Percentiles rank a stretch among this genome's conserved stretches.
Evolutionary conservation across 1,140 invertebrate species (phyloP).

Genomic region (Limonius californicus): DNA sequence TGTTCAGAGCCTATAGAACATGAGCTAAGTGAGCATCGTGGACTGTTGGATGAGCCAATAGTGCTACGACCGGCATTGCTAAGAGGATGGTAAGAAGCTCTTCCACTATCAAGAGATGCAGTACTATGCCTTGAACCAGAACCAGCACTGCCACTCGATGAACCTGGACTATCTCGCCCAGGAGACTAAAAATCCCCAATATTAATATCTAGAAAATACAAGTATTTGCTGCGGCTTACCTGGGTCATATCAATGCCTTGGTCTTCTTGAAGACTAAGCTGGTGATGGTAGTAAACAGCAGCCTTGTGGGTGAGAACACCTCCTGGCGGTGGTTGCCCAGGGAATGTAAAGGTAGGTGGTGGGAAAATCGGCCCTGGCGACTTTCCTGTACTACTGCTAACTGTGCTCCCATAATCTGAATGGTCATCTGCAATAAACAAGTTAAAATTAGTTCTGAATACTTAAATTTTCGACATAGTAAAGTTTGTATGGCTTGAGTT

Average conservation of each 20-base stretch:
- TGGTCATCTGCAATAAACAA: slow-evolving; percentile 57
- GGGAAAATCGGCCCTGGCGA: slow-evolving; percentile 54
- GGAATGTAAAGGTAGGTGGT: slow-evolving; percentile 52
- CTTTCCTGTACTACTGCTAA: slow-evolving; percentile 54
- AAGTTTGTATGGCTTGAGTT: no score
- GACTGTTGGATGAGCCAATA: slow-evolving; percentile 45
- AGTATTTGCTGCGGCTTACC: no score
- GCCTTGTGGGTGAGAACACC: slow-evolving; percentile 63
- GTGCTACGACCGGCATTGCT: slow-evolving; percentile 47
- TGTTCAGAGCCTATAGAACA: slow-evolving; percentile 75
- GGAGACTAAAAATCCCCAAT: slow-evolving; percentile 78
- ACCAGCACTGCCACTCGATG: slow-evolving; percentile 74
- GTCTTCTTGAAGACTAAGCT: slow-evolving; percentile 67
- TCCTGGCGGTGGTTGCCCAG: slow-evolving; percentile 45
- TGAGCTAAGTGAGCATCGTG: slow-evolving; percentile 61
- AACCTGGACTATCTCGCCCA: slow-evolving; percentile 83
- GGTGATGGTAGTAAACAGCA: slow-evolving; percentile 70
- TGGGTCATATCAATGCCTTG: slow-evolving; percentile 71
- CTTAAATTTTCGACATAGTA: no score
- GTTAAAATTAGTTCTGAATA: no score
- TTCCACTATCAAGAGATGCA: slow-evolving; percentile 86
- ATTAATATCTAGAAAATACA: no score
- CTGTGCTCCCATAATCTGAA: slow-evolving; percentile 60
- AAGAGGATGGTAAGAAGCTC: slow-evolving; percentile 69
- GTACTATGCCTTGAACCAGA: slow-evolving; percentile 82